Base-by-base conservation (phyloP, 2,797 vertebrate species). In the Fratercula arctica region DNA sequence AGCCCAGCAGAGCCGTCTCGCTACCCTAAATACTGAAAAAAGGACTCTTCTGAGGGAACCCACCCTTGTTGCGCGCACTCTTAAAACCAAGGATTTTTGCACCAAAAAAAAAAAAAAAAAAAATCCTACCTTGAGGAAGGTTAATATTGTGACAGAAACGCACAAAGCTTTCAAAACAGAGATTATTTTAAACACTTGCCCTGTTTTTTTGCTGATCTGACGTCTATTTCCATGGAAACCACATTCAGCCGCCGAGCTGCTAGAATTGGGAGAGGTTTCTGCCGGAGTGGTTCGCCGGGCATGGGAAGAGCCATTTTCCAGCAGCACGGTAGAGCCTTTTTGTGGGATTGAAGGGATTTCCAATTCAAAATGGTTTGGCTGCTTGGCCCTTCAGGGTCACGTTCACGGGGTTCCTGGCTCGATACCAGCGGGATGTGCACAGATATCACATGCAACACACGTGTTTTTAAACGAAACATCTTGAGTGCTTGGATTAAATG, bases 151-250 rank as follows among this genome's bases (percentile, higher is more conserved):
- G 98, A 98, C 98, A 98, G 92, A 77, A 79, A 93, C 11, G 70
- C 93, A 96, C 67, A 91, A 91, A 97, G 94, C 97, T 96, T 96
- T 98, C 98, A 97, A 98, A 98, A 98, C 95, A 98, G 92, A 91
- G 96, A 98, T 97, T 98, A 98, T 97, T 97, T 98, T 96, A 97
- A 98, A 97, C 78, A 90, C 85, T 97, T 97, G 96, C 67, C 93
- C 93, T n/a, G 63, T 77, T 95, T 91, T 59, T 96, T 94, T 95
- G 68, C 97, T 80, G 95, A 98, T 97, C 97, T 96, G 97, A 98
- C 95, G 95, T 97, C 97, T 98, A 97, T 98, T 98, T 98, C 98
- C 97, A 98, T 98, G 98, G 98, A 97, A 98, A 98, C 98, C 96
- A 97, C 85, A 96, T 96, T 96, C 87, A 97, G 96, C 81, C 91